Evolutionary conservation across 2,888 invertebrate species (phyloP).

Genomic region (Sinohyriopsis cumingii): DNA sequence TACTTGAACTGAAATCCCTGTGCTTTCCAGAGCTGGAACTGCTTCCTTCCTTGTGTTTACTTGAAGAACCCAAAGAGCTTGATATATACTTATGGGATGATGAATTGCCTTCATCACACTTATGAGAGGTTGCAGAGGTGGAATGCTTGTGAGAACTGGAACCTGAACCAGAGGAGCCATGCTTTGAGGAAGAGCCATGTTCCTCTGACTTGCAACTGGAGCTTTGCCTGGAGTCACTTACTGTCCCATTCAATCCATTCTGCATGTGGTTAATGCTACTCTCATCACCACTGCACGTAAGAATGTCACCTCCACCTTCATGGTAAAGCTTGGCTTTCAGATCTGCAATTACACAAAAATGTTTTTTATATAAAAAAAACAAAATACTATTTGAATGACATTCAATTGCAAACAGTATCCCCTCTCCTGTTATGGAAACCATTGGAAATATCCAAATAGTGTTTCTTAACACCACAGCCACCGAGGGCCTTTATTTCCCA

Average conservation of each 20-base stretch:
- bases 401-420: slow-evolving; percentile 1
- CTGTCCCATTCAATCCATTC: slow-evolving; percentile 12
- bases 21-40: slow-evolving; percentile 38
- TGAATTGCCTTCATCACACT: slow-evolving; percentile 6
- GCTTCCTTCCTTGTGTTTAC: slow-evolving; percentile 22
- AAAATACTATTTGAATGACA: slow-evolving; percentile 1
- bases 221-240: slow-evolving; percentile 9
- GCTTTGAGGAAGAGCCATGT: slow-evolving; percentile 1
- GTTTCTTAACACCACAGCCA: too few species aligned
- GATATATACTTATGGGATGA: too few species aligned
- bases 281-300: slow-evolving; percentile 28
- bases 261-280: slow-evolving; percentile 12
- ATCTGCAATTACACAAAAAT: slow-evolving; percentile 15
- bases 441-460: slow-evolving; percentile 2
- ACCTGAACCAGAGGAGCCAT: neutral
- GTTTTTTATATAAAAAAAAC: too few species aligned
- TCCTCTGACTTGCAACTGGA: slow-evolving; percentile 12
- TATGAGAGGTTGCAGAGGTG: slow-evolving; percentile 2
- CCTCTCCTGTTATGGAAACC: neutral
- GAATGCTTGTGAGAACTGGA: slow-evolving; percentile 8
- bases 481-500: too few species aligned
- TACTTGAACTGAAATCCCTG: slow-evolving; percentile 38
- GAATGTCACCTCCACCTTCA: slow-evolving; percentile 34
- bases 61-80: slow-evolving; percentile 11
- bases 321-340: slow-evolving; percentile 26